These are phyloP conservation scores for Zaprionus nigranus DNA, from an alignment of 1,140 invertebrate genomes.

Conservation along the genomic window DNA sequence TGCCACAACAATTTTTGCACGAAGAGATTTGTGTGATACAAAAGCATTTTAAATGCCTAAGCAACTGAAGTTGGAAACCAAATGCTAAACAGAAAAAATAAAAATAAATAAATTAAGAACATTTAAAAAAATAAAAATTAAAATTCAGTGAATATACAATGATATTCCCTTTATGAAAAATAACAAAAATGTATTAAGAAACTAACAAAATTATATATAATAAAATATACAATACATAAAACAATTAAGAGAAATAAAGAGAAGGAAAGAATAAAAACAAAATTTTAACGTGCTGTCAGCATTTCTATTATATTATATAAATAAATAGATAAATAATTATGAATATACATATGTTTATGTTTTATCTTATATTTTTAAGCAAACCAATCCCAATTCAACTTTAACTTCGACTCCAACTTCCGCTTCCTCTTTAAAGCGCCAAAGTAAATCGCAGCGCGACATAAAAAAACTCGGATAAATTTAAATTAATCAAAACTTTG, in stretches of 20 bases:
- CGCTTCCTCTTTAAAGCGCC: background rate
- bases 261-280: background rate
- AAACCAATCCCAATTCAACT: background rate
- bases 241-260: background rate
- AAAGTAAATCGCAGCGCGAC: background rate
- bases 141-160: background rate
- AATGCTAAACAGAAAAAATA: background rate
- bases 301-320: background rate
- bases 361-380: background rate
- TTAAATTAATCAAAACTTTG: constrained; percentile 76
- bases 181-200: background rate
- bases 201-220: background rate
- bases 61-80: constrained; percentile 24
- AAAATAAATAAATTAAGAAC: background rate
- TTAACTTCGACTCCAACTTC: background rate
- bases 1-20: constrained; percentile 71
- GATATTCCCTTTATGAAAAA: background rate
- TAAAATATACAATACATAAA: background rate
- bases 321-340: background rate
- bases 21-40: constrained; percentile 65
- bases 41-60: constrained; percentile 61
- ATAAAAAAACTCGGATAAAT: constrained; percentile 17
- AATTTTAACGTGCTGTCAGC: background rate
- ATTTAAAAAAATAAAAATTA: background rate
- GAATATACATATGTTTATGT: too few relatives aligned